A percentile compares a stretch with the other conserved stretches of the same genome.
phyloP scores from a whole-genome alignment of 2,888 invertebrate genomes.

The Perizoma affinitatum region DNA sequence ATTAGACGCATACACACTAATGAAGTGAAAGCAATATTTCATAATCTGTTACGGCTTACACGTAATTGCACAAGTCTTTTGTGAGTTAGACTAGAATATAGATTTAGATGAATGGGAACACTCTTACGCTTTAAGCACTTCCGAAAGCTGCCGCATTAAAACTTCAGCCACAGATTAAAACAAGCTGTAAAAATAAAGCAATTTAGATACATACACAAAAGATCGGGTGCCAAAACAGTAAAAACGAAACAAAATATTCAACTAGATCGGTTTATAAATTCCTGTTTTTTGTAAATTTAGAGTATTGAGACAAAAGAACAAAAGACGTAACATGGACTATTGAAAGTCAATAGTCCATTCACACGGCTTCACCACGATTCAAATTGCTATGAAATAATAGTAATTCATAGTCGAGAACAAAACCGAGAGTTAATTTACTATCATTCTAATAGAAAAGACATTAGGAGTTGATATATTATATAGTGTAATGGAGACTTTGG shows the following conservation, averaged over 20 bases:
- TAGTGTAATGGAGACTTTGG: slow-evolving; percentile 1
- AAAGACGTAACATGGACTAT: slow-evolving; percentile 42
- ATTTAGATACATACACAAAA: not conserved
- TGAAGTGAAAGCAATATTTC: slow-evolving; percentile 45
- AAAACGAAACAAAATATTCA: too few relatives aligned
- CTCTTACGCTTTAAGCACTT: slow-evolving; percentile 13
- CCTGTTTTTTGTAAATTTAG: too few relatives aligned
- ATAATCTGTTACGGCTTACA: slow-evolving; percentile 35
- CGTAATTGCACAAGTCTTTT: slow-evolving; percentile 40
- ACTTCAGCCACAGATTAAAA: slow-evolving; percentile 7
- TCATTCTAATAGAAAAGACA: slow-evolving; percentile 48
- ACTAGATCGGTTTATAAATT: too few relatives aligned
- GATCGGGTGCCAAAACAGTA: not conserved
- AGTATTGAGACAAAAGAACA: not conserved
- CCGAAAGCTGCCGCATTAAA: slow-evolving; percentile 4
- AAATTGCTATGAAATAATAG: slow-evolving; percentile 48
- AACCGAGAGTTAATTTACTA: slow-evolving; percentile 58
- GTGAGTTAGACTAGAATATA: slow-evolving; percentile 42
- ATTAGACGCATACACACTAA: slow-evolving; percentile 45
- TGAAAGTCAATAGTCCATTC: slow-evolving; percentile 51
- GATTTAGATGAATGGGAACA: slow-evolving; percentile 35
- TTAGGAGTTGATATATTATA: slow-evolving; percentile 14
- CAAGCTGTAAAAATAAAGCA: not conserved
- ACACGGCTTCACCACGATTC: slow-evolving; percentile 27
- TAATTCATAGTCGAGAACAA: slow-evolving; percentile 45